Evolutionary conservation across 2,888 invertebrate species (phyloP), one percentile per base, ranked within the genome.

Genomic region (Sussaba pulchella): DNA sequence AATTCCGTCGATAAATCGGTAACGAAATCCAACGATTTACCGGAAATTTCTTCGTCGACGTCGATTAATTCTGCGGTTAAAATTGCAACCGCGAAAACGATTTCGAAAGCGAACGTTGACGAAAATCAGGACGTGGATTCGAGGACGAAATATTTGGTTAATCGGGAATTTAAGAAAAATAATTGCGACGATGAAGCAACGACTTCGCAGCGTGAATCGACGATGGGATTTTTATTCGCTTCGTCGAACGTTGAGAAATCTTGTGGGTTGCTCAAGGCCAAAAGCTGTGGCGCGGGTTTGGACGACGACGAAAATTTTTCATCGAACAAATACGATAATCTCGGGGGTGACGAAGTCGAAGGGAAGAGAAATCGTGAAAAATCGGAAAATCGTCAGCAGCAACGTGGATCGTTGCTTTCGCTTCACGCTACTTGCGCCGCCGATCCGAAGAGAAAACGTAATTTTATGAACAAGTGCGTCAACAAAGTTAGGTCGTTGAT

Each of bases 401-500:
- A 93, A 88, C 81, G 77, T 17, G 94, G 94, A 87, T 94, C 94
- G 78, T 92, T 94, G 82, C 92, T 94, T 78, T 94, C 94, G 82
- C 89, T 95, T 87, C 94, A 94, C 87, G 91, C 94, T 88, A 94
- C 94, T 86, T 73, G 77, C 59, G 93, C 93, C 77, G 94, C 93
- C 69, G 94, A 94, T 88, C 94, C 94, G 8, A 95, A 96, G 91
- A 94, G 95, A 89, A 95, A 95, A 92, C 95, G 95, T 91, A 97
- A 96, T 92, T 97, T 97, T 92, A 96, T 97, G 95, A 97, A 97
- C 94, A 91, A 91, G 73, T 91, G 90, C 70, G 90, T 91, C 31
- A 91, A 90, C 76, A 91, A 91, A 72, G 89, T 91, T 86, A 89
- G 91, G 86, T 90, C 89, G 73, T 87, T 91, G 73, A 91, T 91